phyloP scores from a whole-genome alignment of 2,113 vertebrate species.

The Tapirus terrestris region DNA sequence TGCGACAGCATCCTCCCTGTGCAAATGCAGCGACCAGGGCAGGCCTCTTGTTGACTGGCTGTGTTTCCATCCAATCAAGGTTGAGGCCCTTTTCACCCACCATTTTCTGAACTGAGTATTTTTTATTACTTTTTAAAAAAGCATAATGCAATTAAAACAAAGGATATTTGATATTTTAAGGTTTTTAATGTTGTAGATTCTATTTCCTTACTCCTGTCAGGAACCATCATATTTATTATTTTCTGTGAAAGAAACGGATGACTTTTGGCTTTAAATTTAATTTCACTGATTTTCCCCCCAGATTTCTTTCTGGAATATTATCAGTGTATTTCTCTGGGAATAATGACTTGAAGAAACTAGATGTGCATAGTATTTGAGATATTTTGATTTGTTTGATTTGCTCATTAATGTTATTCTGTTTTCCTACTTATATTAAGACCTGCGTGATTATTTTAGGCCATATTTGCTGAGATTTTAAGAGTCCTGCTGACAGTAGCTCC shows the following conservation, averaged over 20 bases:
- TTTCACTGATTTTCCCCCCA: not conserved
- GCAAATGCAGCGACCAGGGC: not conserved
- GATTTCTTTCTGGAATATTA: constrained; percentile 31
- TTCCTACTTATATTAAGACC: not conserved
- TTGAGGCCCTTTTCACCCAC: not conserved
- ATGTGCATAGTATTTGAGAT: not conserved
- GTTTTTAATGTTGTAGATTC: not conserved
- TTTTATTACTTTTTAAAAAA: not conserved
- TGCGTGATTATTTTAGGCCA: not conserved
- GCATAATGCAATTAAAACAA: not conserved
- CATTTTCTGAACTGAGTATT: constrained; percentile 18
- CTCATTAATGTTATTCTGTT: not conserved
- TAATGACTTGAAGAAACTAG: constrained; percentile 36
- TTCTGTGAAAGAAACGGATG: constrained; percentile 13
- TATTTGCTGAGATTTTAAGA: constrained; percentile 21
- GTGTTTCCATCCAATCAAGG: not conserved
- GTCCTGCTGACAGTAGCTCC: not conserved
- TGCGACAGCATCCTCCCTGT: not conserved
- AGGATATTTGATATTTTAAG: constrained; percentile 13
- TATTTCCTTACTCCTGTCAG: not conserved
- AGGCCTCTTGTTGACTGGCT: not conserved
- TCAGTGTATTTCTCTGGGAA: not conserved
- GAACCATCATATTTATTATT: constrained; percentile 4
- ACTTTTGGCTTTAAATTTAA: constrained; percentile 40
- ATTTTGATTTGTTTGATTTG: not conserved